Conservation (phyloP, 1,140 invertebrate species). For the Drosophila baimaii region DNA sequence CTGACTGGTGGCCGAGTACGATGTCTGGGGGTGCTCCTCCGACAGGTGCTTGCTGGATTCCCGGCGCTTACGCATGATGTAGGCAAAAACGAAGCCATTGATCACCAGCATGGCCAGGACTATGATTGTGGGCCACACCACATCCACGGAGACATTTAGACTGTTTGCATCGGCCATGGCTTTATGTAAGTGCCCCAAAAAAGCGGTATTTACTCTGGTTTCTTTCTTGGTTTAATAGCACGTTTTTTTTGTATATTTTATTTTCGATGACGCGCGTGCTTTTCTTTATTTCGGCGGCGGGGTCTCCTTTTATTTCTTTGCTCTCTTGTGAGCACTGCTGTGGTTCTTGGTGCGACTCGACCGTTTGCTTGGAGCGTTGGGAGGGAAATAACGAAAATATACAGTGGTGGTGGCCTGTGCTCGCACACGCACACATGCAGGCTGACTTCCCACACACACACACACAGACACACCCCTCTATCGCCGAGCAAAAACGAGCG, state of each 20-base stretch:
- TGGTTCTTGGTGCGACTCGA: constrained; percentile 17
- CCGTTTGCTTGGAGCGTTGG: constrained; percentile 57
- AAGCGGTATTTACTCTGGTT: constrained; percentile 6
- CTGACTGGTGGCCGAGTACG: constrained; percentile 26
- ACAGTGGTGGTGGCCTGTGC: constrained; percentile 35
- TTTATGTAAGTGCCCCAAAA: constrained; percentile 61
- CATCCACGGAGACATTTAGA: constrained; percentile 62
- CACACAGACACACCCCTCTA: constrained; percentile 6
- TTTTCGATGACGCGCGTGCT: constrained; percentile 67
- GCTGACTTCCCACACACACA: constrained; percentile 6
- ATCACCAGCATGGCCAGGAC: constrained; percentile 52
- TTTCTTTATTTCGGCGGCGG: constrained; percentile 30
- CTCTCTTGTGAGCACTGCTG: constrained; percentile 1
- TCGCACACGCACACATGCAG: constrained; percentile 13
- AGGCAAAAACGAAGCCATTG: constrained; percentile 61
- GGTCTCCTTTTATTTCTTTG: constrained; percentile 68
- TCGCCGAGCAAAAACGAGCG: constrained; percentile 9
- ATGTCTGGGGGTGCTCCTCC: constrained; percentile 13
- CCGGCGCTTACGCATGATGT: constrained; percentile 59
- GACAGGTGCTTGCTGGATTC: constrained; percentile 36
- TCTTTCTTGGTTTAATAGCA: constrained; percentile 37
- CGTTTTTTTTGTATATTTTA: constrained; percentile 51
- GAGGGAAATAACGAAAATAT: constrained; percentile 66
- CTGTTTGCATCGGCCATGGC: constrained; percentile 44
- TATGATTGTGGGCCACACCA: constrained; percentile 58